Percentiles rank a stretch among this genome's conserved stretches.
phyloP scores from a whole-genome alignment of 2,888 invertebrate genomes.

The Cetonia aurata region DNA sequence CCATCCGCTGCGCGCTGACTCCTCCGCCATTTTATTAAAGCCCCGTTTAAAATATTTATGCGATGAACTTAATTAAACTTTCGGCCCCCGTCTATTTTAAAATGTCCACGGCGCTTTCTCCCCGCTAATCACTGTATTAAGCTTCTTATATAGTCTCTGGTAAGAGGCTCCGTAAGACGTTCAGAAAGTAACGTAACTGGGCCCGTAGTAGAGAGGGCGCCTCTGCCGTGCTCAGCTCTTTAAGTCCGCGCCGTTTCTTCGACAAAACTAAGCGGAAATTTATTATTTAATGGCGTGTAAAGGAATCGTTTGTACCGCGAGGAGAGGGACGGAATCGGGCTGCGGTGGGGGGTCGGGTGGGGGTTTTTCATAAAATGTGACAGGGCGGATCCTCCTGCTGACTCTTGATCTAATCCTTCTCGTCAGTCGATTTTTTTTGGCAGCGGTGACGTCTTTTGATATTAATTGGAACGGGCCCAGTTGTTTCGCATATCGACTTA shows the following conservation, averaged over 20 bases:
- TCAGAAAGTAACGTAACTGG: neutral
- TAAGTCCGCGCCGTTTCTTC: conserved; percentile 27
- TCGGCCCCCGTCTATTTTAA: conserved; percentile 53
- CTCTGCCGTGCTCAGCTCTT: neutral
- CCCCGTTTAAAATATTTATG: conserved; percentile 58
- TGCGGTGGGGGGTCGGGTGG: neutral
- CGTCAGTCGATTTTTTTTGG: conserved; percentile 10
- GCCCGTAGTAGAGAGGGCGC: neutral
- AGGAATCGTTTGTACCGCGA: conserved; percentile 32
- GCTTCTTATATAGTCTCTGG: conserved; percentile 49
- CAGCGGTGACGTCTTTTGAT: no score
- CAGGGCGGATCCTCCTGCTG: neutral
- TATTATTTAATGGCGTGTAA: conserved; percentile 41
- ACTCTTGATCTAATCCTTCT: neutral
- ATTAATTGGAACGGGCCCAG: no score
- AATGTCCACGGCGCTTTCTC: conserved; percentile 33
- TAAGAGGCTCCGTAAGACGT: no score
- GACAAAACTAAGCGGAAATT: conserved; percentile 40
- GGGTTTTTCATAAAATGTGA: conserved; percentile 31
- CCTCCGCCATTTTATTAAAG: conserved; percentile 45
- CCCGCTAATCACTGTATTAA: conserved; percentile 55
- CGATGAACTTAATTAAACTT: conserved; percentile 58
- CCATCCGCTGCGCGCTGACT: neutral
- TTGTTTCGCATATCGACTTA: no score
- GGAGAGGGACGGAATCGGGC: neutral